Evolutionary conservation across 2,888 invertebrate species (phyloP).

Genomic region (Drosophila helvetica): DNA sequence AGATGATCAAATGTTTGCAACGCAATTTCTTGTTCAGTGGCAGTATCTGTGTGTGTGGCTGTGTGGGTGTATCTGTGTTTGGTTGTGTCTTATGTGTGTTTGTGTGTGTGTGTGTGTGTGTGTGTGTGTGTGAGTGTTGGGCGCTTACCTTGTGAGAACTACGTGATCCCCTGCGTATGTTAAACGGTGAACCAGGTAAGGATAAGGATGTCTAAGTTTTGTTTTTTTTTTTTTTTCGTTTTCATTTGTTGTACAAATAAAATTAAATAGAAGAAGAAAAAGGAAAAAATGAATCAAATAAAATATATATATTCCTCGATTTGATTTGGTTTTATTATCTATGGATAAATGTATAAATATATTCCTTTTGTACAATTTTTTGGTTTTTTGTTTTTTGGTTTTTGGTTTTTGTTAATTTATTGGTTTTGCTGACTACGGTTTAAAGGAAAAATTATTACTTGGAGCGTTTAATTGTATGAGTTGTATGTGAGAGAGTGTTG

Average conservation of each 20-base stretch:
- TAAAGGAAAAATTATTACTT: slow-evolving; percentile 48
- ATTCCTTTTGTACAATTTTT: slow-evolving; percentile 26
- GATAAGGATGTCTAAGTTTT: slow-evolving; percentile 94
- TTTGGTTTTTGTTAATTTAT: slow-evolving; percentile 10
- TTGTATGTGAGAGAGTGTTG: slow-evolving; percentile 15
- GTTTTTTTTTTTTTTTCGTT: slow-evolving; percentile 42
- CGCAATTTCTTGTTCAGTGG: slow-evolving; percentile 9
- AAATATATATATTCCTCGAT: slow-evolving; percentile 59
- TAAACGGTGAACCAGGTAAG: slow-evolving; percentile 98
- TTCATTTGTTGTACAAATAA: slow-evolving; percentile 60
- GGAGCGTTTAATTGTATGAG: slow-evolving; percentile 38
- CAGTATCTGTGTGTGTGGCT: slow-evolving; percentile 10
- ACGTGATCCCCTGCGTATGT: slow-evolving; percentile 94
- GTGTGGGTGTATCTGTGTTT: slow-evolving; percentile 4
- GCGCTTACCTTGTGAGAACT: slow-evolving; percentile 90
- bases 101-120: slow-evolving; percentile 14
- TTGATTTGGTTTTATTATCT: slow-evolving; percentile 40
- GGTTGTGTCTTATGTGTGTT: too few relatives aligned
- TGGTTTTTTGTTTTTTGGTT: neutral
- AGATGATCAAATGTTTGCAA: slow-evolving; percentile 3
- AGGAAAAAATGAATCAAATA: slow-evolving; percentile 77
- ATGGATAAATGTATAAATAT: slow-evolving; percentile 44
- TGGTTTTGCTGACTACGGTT: slow-evolving; percentile 41
- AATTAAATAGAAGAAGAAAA: slow-evolving; percentile 73
- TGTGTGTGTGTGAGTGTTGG: slow-evolving; percentile 44